These are phyloP conservation scores for Heliconius congener DNA, from an alignment of 1,140 invertebrate species.

Conservation along the genomic window DNA sequence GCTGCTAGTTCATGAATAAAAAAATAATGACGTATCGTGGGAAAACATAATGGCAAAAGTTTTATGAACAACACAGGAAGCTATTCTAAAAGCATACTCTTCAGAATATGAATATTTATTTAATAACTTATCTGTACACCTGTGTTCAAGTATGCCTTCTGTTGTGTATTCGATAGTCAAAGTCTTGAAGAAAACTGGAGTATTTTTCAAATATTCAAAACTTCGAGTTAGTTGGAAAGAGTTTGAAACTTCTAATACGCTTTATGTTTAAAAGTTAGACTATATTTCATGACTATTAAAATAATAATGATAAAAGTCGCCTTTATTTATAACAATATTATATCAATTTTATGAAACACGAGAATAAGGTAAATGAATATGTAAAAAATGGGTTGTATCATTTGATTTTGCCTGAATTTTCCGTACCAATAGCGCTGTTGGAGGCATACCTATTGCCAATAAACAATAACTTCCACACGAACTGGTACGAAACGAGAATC, in stretches of 20 bases:
- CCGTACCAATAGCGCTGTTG: slow-evolving; percentile 62
- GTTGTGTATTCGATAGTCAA: slow-evolving; percentile 35
- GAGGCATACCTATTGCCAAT: slow-evolving; percentile 70
- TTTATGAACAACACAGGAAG: slow-evolving; percentile 22
- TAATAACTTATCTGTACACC: slow-evolving; percentile 37
- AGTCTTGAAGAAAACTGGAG: slow-evolving; percentile 33
- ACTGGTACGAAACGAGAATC: slow-evolving; percentile 59
- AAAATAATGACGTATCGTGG: slow-evolving; percentile 11
- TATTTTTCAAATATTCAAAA: slow-evolving; percentile 40
- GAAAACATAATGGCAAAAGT: slow-evolving; percentile 7
- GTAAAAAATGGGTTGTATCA: slow-evolving; percentile 53
- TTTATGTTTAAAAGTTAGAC: slow-evolving; percentile 3
- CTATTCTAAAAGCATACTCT: slow-evolving; percentile 36
- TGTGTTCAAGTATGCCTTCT: slow-evolving; percentile 34
- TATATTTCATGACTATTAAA: slow-evolving; percentile 5
- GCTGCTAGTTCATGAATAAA: background rate
- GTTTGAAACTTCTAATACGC: slow-evolving; percentile 24
- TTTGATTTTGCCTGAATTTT: slow-evolving; percentile 76
- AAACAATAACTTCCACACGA: slow-evolving; percentile 78
- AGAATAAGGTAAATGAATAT: slow-evolving; percentile 15
- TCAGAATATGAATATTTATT: slow-evolving; percentile 42
- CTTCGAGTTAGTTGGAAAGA: slow-evolving; percentile 16
- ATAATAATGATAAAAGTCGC: slow-evolving; percentile 6
- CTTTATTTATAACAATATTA: background rate
- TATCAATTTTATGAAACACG: background rate